Evolutionary conservation across 2,797 vertebrate species (phyloP), one percentile per base, ranked within the genome.

Genomic region (Epinephelus coioides): DNA sequence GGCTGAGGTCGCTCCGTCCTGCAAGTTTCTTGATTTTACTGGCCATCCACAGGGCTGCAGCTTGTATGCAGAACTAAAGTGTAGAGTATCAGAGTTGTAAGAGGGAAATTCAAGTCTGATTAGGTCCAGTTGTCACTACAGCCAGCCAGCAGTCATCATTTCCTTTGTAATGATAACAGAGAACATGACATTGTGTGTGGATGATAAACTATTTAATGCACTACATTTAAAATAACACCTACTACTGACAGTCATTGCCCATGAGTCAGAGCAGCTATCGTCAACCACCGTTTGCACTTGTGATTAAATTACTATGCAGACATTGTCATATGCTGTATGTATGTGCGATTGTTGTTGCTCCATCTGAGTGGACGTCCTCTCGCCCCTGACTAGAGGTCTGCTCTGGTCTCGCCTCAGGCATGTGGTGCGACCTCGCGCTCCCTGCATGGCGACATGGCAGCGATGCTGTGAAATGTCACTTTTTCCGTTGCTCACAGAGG

Each of bases 381-480:
- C 66, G 61, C 21, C 17, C 15, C 38, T 50, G 64, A 81, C 62
- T 57, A 18, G 68, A 73, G 80, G 74, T 71, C 78, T 60, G 67
- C 66, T 46, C 55, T 6, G 56, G 51, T 82, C 71, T 85, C 10
- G 73, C 91, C 87, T 64, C 30, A 1, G 75, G 89, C 76, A 1
- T 76, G 71, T 71, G 76, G 77, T 21, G 76, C 75, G 81, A 91
- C 91, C 91, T 93, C 63, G n/a, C 64, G 25, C 89, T 91, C 83
- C 73, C 70, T 66, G 81, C 69, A 49, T 63, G 77, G 82, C 73
- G 68, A 69, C 82, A 57, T 80, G 83, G 83, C 81, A 88, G 85
- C 27, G 54, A 84, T 75, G 88, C 88, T 81, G 90, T 90, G 86
- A 94, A 94, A 92, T 92, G 93, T 94, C 94, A 91, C 89, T 89